Base-by-base conservation (phyloP, 2,888 invertebrate species). In the Myopa testacea region DNA sequence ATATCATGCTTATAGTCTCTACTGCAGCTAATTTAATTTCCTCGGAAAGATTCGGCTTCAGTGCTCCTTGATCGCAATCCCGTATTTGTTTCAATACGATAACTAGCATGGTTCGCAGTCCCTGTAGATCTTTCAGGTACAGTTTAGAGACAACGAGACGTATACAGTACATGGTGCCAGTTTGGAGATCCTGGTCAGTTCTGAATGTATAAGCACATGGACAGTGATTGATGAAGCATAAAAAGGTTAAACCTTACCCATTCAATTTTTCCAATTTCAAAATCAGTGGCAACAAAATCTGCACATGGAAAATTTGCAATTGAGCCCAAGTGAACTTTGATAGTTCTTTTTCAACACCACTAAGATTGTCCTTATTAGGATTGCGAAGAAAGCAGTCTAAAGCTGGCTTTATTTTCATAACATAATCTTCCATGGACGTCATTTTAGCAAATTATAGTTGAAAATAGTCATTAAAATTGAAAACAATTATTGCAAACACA, bases 1-100 rank as follows among this genome's bases (percentile, higher is more conserved):
- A 81, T 3, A 85, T 81, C 73, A 84, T 84, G 1, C 81, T 80
- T 10, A 89, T 86, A 78, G 87, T 88, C 5, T 84, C 82, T 0
- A 89, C 84, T 1, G 84, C 82, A 1, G 86, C 85, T 70, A 89
- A 80, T 81, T 89, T 89, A 0, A 89, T 82, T 84, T 89, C 89
- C 80, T 89, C 89, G 1, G 89, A 87, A 5, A 88, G 82, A 80
- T 86, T 83, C 0, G 83, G 62, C 26, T 82, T 83, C n/a, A 83
- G 80, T 0, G 65, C 60, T 4, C 83, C 84, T 4, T 81, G 82
- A 4, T 84, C 84, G n/a, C 83, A 82, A 75, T 88, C 85, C 0
- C 86, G 84, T 4, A 89, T 79, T 83, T 89, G 89, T 50, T 85
- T 85, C 5, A 89, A 69, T 0, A 86, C 82, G 10, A 86, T 85